Base-by-base conservation (phyloP, 2,797 vertebrate species). In the Sebastes paucispinis region DNA sequence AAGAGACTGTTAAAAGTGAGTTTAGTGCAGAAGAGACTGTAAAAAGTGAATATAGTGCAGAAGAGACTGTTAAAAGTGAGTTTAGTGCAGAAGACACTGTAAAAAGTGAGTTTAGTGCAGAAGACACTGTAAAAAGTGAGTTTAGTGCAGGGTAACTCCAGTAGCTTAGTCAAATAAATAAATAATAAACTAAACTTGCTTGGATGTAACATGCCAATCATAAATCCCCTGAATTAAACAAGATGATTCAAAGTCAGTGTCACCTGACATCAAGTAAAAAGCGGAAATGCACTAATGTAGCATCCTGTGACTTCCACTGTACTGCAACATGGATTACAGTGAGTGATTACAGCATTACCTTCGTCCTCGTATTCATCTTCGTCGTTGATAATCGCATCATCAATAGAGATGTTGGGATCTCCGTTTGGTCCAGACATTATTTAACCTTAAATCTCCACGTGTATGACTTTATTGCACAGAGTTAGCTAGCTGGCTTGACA, bases 381-480 rank as follows among this genome's bases (percentile, higher is more conserved):
- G 59, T 96, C 95, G 16, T 92, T 87, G 16, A 95, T 89, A 13
- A 94, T 90, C 1, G 90, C 91, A 2, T 93, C 92, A 2, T 94
- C 92, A 6, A 72, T 77, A 3, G 91, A 89, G 5, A 96, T 83
- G 75, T 90, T 75, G 5, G 95, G 96, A 29, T 96, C 96, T 73
- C 95, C 95, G 20, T 96, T 96, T 47, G 95, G 95, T 83, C 96
- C 96, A 43, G 96, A 96, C 96, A 96, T 96, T 31, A n/a, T 71
- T 77, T 5, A 32, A 54, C 6, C 6, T 68, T 29, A 39, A 39
- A 63, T 57, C 4, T 24, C 31, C 4, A 20, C 4, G 4, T 67
- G 8, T 34, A 2, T 25, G 20, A 43, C 1, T 67, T 32, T 36
- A n/a, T 18, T 29, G 36, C 5, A 60, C 24, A 36, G 9, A 27